Evolutionary conservation across 2,888 invertebrate species (phyloP), one percentile per base, ranked within the genome.

Genomic region (Polyommatus icarus): DNA sequence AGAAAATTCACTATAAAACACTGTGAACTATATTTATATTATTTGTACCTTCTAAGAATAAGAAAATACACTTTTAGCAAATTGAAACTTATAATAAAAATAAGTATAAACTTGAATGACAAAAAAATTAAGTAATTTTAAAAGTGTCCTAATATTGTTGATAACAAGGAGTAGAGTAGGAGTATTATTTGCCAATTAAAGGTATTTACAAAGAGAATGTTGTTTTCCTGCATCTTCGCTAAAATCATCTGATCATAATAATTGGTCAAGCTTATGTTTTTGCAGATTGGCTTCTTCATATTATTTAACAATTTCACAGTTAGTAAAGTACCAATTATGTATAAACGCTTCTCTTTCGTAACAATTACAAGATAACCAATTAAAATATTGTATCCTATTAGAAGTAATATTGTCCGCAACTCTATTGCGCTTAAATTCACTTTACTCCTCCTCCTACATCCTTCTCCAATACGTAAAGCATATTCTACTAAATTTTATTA

Each of bases 311-410:
- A 71, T 71, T 36, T 71, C 8, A 36, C 36, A 36, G 71, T 36
- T 36, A 71, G 36, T 36, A 8, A 71, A 71, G 18, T 18, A 71
- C 71, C 29, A 36, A 32, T 36, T 29, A 71, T 71, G 5, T 71
- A 3, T 32, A 71, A 71, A 71, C 18, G 71, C 71, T 71, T 36
- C 71, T 71, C 71, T 71, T 71, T 18, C 36, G 36, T 71, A 71
- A 71, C 18, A 1, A 71, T 36, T 8, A n/a, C 8, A 1, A 32
- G 29, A 71, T 18, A n/a, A 32, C 71, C 71, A 36, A 71, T 71
- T 72, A 50, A 54, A 71, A 54, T 54, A 18, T 18, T 54, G 3
- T 5, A 54, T 54, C 18, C 54, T 54, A 18, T 54, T 54, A 10
- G 12, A 54, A 18, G 54, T 54, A 18, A 18, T 54, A 54, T 54